Conservation (phyloP, 2,797 vertebrate genomes). For the Sarcophilus harrisii region DNA sequence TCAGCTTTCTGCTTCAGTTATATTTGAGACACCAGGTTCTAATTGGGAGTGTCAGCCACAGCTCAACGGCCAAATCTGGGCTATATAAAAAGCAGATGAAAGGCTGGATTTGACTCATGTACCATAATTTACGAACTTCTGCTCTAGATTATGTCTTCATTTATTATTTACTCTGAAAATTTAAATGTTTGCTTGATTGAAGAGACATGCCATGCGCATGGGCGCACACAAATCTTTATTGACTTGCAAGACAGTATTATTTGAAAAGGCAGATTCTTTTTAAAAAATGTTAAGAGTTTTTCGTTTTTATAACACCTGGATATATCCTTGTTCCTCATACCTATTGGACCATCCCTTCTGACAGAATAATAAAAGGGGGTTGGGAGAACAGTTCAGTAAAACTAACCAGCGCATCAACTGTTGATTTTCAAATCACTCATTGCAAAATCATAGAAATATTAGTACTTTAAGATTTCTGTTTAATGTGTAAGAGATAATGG, state of each 20-base stretch:
- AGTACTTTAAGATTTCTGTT: slow-evolving; percentile 76
- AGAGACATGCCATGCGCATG: neutral
- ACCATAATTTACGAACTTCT: neutral
- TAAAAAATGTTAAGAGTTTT: neutral
- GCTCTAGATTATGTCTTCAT: neutral
- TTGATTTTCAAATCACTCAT: slow-evolving; percentile 71
- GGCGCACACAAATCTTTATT: neutral
- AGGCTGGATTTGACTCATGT: neutral
- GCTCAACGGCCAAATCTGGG: neutral
- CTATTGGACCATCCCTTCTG: neutral
- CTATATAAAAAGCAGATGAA: neutral
- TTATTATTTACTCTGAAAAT: neutral
- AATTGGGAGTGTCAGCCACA: neutral
- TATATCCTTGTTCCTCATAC: neutral
- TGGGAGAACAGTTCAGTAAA: neutral
- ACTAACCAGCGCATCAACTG: neutral
- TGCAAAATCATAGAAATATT: slow-evolving; percentile 74
- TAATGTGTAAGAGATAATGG: slow-evolving; percentile 78
- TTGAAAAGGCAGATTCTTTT: neutral
- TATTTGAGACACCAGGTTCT: neutral
- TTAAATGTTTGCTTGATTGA: neutral
- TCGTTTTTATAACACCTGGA: neutral
- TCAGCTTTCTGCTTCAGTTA: neutral
- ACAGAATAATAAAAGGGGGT: neutral
- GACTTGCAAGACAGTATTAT: neutral